Conservation (phyloP, 2,113 vertebrate genomes). For the Synchiropus splendidus region DNA sequence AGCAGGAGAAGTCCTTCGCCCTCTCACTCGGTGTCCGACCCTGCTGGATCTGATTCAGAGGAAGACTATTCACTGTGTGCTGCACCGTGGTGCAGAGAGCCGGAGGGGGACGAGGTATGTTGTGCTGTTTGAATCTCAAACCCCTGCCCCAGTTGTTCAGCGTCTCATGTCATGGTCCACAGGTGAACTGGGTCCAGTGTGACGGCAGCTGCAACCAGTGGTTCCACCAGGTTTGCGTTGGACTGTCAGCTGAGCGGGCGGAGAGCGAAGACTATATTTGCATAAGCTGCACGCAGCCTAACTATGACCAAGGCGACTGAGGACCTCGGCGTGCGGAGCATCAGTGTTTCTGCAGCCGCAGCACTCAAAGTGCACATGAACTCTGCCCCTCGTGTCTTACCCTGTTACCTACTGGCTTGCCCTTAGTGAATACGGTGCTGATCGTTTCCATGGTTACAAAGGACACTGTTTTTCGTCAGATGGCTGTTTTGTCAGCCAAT, state of each 20-base stretch:
- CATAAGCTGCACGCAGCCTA: slow-evolving; percentile 77
- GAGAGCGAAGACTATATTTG: slow-evolving; percentile 97
- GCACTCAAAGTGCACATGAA: slow-evolving; percentile 49
- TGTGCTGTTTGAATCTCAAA: slow-evolving; percentile 3
- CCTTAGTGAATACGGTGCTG: slow-evolving; percentile 61
- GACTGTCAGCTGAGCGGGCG: slow-evolving; percentile 88
- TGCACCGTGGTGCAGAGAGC: slow-evolving; percentile 85
- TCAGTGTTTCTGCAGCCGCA: slow-evolving; percentile 43
- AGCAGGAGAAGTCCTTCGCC: slow-evolving; percentile 49
- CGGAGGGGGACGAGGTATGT: slow-evolving; percentile 92
- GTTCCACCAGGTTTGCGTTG: slow-evolving; percentile 97
- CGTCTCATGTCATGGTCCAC: no score
- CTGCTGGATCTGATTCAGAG: slow-evolving; percentile 80
- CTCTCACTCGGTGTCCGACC: slow-evolving; percentile 68
- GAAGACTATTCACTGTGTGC: slow-evolving; percentile 93
- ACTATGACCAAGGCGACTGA: slow-evolving; percentile 70
- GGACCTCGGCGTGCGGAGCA: slow-evolving; percentile 57
- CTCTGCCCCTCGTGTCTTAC: slow-evolving; percentile 58
- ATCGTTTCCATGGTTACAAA: slow-evolving; percentile 44
- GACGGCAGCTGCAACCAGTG: slow-evolving; percentile 97
- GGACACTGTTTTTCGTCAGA: slow-evolving; percentile 47
- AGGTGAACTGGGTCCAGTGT: slow-evolving; percentile 99
- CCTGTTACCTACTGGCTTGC: slow-evolving; percentile 48
- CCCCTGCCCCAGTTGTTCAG: no score
- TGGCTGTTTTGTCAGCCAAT: slow-evolving; percentile 52